These are phyloP conservation scores for Chalcosyrphus nemorum DNA, from an alignment of 2,888 invertebrate species.

Conservation along the genomic window DNA sequence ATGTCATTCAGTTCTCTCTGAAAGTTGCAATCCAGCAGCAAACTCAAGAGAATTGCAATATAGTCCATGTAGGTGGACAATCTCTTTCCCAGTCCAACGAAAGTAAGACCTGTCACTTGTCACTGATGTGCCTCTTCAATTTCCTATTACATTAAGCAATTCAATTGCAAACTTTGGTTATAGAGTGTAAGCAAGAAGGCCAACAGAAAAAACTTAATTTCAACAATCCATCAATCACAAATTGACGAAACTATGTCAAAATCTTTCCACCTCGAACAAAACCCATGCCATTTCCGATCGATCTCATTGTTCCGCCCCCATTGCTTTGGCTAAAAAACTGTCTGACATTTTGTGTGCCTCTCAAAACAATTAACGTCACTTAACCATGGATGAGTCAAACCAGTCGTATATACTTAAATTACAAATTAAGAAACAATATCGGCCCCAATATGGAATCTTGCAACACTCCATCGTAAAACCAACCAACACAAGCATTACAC, in stretches of 20 bases:
- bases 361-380: conserved; percentile 29
- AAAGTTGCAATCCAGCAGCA: too few relatives aligned
- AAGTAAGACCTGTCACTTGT: too few relatives aligned
- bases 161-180: too few relatives aligned
- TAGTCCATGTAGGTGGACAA: too few relatives aligned
- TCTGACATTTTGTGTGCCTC: conserved; percentile 7
- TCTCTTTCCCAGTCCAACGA: too few relatives aligned
- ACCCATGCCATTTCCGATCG: conserved; percentile 33
- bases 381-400: conserved; percentile 14
- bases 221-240: neutral
- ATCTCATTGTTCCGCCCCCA: conserved; percentile 48
- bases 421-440: conserved; percentile 61
- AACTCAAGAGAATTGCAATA: too few relatives aligned
- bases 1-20: too few relatives aligned
- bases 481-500: neutral
- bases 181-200: too few relatives aligned
- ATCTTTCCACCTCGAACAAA: neutral
- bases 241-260: neutral
- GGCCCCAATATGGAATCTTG: conserved; percentile 72
- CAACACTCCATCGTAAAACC: conserved; percentile 59
- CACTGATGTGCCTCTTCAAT: too few relatives aligned
- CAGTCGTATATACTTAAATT: conserved; percentile 23
- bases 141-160: too few relatives aligned
- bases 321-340: conserved; percentile 11
- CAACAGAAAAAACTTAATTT: neutral